Base-by-base conservation (phyloP, 2,888 invertebrate species). In the Sminthurides aquaticus region DNA sequence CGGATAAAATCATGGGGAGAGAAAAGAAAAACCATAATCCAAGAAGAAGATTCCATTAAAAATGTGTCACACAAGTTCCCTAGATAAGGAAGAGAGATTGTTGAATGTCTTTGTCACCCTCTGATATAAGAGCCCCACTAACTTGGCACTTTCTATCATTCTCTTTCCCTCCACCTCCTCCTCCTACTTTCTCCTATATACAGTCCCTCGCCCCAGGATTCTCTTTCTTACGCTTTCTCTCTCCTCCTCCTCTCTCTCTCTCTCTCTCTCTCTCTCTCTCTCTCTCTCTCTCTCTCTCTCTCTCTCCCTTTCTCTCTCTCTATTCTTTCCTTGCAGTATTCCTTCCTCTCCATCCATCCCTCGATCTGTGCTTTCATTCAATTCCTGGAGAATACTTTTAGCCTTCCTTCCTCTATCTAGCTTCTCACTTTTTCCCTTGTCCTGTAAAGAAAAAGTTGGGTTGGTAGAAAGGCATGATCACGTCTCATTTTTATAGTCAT, bases 51-150 rank as follows among this genome's bases (percentile, higher is more conserved):
- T 69, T 65, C 67, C 69, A 69, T 69, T 69, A 69, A 69, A 69
- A 69, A 69, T 67, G 69, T 69, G 69, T 69, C 69, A 67, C 8
- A 5, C 65, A 67, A 69, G 62, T 67, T 65, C 59, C 64, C 52
- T 64, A 67, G 69, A 69, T 69, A 67, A 69, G 69, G 65, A 62
- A 69, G 68, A 66, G 64, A 66, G 68, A 68, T 68, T 60, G 65
- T 65, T 64, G 60, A 65, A 60, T 65, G 65, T 60, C 60, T 60
- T 60, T 65, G 65, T 57, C 60, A 60, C 55, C 48, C 43, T 60
- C 56, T 65, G 65, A 65, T 49, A 65, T 52, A 59, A 49, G 63
- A 57, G 56, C 57, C 43, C 15, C 5, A 34, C 43, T 34, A 5
- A 34, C 43, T 34, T 34, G 8, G 8, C 15, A 11, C 43, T 34